Evolutionary conservation across 2,797 vertebrate genomes (phyloP), one percentile per base, ranked within the genome.

Genomic region (Bucorvus abyssinicus): DNA sequence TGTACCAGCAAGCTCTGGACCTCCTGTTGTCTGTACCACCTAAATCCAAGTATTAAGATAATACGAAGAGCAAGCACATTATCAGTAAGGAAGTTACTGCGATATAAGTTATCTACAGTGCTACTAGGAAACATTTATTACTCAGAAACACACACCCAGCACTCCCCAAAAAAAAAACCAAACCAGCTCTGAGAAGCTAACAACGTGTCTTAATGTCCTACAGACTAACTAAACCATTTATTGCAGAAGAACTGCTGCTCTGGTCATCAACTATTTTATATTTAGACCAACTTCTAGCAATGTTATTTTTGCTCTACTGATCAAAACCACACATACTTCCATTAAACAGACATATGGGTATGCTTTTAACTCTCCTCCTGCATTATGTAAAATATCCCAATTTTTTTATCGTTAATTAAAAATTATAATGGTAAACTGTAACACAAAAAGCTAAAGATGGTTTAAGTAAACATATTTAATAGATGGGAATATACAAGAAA

Each of bases 21-120:
- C 98, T 64, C 99, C 99, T 5, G 98, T 99, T 2, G 98, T 98
- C 97, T 99, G 99, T 21, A 99, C 98, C 97, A 99, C 99, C 99
- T 99, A 95, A 49, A 94, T 9, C 12, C 90, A 82, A 26, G 60
- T 27, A 38, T 82, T 40, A 32, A 73, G 84, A 52, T 5, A 36
- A 82, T 3, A 57, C 7, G 77, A 71, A 50, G 45, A 75, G 36
- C 23, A 30, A 3, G 19, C 22, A 65, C 1, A 6, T 19, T 32
- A n/a, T 70, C 55, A 80, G 9, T 8, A 40, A 34, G 36, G n/a
- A 90, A 47, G 34, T 22, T 61, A 12, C 14, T 56, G 32, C 19
- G 49, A 68, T 64, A 49, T 4, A 13, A 21, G 13, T 34, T 53
- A n/a, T 1, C 22, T 53, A 11, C 18, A 29, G 30, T 6, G 40